Evolutionary conservation across 2,888 invertebrate species (phyloP).

Genomic region (Zygothrica quintamaculata): DNA sequence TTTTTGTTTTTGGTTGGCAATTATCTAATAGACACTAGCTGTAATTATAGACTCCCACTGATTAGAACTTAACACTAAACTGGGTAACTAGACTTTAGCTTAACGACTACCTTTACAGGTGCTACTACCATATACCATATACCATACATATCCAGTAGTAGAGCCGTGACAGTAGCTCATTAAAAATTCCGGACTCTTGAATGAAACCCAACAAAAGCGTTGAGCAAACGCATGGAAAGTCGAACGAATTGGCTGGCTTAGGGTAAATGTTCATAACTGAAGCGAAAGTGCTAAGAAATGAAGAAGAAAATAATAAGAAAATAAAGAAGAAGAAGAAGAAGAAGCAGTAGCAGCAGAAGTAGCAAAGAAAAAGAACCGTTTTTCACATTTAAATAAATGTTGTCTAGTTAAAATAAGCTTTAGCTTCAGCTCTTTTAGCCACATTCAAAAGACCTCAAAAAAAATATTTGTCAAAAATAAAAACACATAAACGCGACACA

Average conservation of each 20-base stretch:
- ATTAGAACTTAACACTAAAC: conserved; percentile 28
- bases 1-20: conserved; percentile 22
- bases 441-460: conserved; percentile 24
- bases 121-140: neutral
- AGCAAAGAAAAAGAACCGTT: conserved; percentile 67
- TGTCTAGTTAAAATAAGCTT: conserved; percentile 58
- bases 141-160: too few relatives aligned
- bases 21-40: conserved; percentile 55
- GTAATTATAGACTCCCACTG: conserved; percentile 48
- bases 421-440: conserved; percentile 18
- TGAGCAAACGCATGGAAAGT: conserved; percentile 48
- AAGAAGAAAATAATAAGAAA: conserved; percentile 11
- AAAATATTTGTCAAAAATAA: conserved; percentile 39
- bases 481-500: conserved; percentile 6
- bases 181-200: conserved; percentile 14
- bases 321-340: conserved; percentile 3
- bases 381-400: conserved; percentile 66
- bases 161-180: conserved; percentile 7
- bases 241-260: conserved; percentile 36
- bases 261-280: neutral
- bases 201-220: conserved; percentile 48
- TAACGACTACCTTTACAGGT: too few relatives aligned
- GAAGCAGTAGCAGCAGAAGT: neutral
- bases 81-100: conserved; percentile 53
- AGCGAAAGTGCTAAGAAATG: conserved; percentile 41